Conservation (phyloP, 2,888 invertebrate genomes). For the Euzetes globulus region DNA sequence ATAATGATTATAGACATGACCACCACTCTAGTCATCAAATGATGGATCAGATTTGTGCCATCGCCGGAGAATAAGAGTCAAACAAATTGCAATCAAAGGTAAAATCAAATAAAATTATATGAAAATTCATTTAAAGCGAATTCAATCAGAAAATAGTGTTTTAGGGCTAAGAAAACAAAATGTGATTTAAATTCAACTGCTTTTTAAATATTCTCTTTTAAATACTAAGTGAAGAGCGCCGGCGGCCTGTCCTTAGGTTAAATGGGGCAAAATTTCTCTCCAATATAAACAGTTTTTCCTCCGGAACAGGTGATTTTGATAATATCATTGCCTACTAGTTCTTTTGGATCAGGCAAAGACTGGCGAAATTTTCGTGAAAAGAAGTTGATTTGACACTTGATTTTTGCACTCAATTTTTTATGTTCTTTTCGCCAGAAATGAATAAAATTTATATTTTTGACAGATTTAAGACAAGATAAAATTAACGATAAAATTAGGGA, state of each 20-base stretch:
- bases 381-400: constrained; percentile 7
- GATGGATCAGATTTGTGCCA: constrained; percentile 15
- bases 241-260: neutral
- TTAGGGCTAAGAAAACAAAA: constrained; percentile 1
- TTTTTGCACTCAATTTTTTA: neutral
- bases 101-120: constrained; percentile 10
- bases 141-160: neutral
- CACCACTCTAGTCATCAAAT: constrained; percentile 18
- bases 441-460: neutral
- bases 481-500: too few species aligned
- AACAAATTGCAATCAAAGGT: constrained; percentile 15
- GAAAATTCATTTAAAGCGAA: constrained; percentile 2
- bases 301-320: neutral
- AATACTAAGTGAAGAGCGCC: neutral
- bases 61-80: neutral
- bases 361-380: neutral
- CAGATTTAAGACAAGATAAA: neutral
- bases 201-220: neutral
- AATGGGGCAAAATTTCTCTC: neutral
- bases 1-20: constrained; percentile 22
- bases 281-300: neutral
- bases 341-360: neutral
- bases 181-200: neutral
- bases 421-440: neutral
- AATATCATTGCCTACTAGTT: neutral